Evolutionary conservation across 2,888 invertebrate genomes (phyloP).

Genomic region (Erannis defoliaria): DNA sequence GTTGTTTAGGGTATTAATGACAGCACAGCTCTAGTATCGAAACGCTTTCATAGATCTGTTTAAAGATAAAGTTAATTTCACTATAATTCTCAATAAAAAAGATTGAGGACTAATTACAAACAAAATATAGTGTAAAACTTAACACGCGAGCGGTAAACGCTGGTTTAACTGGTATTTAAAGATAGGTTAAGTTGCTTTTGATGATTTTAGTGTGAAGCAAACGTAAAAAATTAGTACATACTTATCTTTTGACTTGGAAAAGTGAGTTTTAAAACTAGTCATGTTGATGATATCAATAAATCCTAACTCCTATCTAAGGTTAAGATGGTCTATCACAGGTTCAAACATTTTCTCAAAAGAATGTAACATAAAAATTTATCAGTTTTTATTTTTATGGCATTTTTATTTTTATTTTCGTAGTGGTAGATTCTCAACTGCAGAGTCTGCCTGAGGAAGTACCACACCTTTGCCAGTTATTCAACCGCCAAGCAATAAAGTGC

Average conservation of each 20-base stretch:
- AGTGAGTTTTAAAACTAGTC: neutral
- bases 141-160: slow-evolving; percentile 18
- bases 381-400: no score
- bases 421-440: no score
- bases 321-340: no score
- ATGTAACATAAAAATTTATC: neutral
- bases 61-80: slow-evolving; percentile 38
- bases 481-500: no score
- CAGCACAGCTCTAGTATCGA: slow-evolving; percentile 28
- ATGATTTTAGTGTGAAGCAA: neutral
- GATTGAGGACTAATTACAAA: slow-evolving; percentile 42
- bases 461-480: no score
- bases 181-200: slow-evolving; percentile 21
- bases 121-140: slow-evolving; percentile 39
- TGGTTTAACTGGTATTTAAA: slow-evolving; percentile 3
- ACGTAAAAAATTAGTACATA: neutral
- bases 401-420: no score
- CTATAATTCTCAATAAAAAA: slow-evolving; percentile 38
- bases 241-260: slow-evolving; percentile 7
- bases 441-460: no score
- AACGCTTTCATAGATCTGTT: slow-evolving; percentile 38
- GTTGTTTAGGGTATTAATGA: slow-evolving; percentile 49
- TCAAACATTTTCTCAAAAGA: no score
- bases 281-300: neutral
- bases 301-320: neutral